Conservation (phyloP, 2,888 invertebrate species). For the Zele albiditarsus region DNA sequence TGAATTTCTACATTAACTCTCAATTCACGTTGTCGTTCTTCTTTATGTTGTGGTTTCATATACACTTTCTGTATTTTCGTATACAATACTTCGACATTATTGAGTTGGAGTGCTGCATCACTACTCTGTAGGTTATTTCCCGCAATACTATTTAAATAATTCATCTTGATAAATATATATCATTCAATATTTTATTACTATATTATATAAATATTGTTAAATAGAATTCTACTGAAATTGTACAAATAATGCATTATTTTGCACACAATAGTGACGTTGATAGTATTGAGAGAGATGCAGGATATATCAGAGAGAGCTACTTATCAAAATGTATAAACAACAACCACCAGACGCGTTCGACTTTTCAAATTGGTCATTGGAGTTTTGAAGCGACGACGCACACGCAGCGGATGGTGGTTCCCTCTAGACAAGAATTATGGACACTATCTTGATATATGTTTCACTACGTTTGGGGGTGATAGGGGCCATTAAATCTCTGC, state of each 20-base stretch:
- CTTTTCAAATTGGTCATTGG: not conserved
- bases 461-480: too few relatives aligned
- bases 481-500: too few relatives aligned
- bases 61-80: slow-evolving; percentile 69
- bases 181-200: not conserved
- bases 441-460: too few relatives aligned
- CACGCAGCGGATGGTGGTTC: not conserved
- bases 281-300: not conserved
- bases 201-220: not conserved
- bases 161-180: slow-evolving; percentile 58
- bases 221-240: not conserved
- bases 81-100: slow-evolving; percentile 70
- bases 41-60: slow-evolving; percentile 68
- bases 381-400: not conserved
- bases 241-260: not conserved
- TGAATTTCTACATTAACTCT: slow-evolving; percentile 70
- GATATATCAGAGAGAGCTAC: not conserved
- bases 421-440: not conserved
- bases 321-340: not conserved
- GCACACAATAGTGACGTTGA: not conserved
- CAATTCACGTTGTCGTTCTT: slow-evolving; percentile 69
- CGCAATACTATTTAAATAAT: slow-evolving; percentile 65
- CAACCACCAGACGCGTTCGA: slow-evolving; percentile 2
- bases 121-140: slow-evolving; percentile 56
- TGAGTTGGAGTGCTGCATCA: slow-evolving; percentile 68